Evolutionary conservation across 1,140 invertebrate genomes (phyloP).

Genomic region (Dendroctonus valens): DNA sequence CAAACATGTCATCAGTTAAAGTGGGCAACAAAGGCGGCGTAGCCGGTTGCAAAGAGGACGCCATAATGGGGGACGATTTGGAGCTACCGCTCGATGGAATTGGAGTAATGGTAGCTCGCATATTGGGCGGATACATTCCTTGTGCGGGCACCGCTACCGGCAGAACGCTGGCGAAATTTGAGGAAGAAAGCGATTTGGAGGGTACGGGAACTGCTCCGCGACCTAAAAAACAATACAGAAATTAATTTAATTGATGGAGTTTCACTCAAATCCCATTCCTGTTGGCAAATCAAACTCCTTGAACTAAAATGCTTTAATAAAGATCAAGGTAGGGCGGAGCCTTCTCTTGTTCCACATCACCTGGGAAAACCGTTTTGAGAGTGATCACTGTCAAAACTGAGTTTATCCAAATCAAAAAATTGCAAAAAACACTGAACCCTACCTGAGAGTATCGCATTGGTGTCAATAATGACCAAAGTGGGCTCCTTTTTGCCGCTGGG

Average conservation of each 20-base stretch:
- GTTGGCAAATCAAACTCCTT: too few species aligned
- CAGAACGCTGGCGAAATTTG: slow-evolving; percentile 52
- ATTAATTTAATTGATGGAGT: too few species aligned
- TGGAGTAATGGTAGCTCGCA: slow-evolving; percentile 60
- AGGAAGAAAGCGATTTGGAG: slow-evolving; percentile 43
- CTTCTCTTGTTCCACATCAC: too few species aligned
- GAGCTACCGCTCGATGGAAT: slow-evolving; percentile 51
- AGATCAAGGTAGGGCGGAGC: too few species aligned
- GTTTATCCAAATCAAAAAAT: too few species aligned
- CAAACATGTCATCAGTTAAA: slow-evolving; percentile 85
- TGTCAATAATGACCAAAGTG: slow-evolving; percentile 76
- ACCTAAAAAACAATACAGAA: slow-evolving; percentile 47
- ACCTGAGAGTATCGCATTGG: slow-evolving; percentile 65
- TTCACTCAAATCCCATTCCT: too few species aligned
- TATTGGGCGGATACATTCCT: slow-evolving; percentile 59
- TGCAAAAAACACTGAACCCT: neutral
- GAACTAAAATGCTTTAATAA: too few species aligned
- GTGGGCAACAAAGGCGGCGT: slow-evolving; percentile 71
- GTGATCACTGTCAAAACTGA: too few species aligned
- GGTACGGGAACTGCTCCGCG: slow-evolving; percentile 60
- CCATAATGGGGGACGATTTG: slow-evolving; percentile 13
- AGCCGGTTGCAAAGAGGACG: slow-evolving; percentile 50
- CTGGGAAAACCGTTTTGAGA: too few species aligned
- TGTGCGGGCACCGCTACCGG: slow-evolving; percentile 58
- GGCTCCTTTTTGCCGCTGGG: slow-evolving; percentile 66